Percentiles rank a stretch among this genome's conserved stretches.
Evolutionary conservation across 2,113 vertebrate genomes (phyloP).

Genomic region (Crotalus viridis): DNA sequence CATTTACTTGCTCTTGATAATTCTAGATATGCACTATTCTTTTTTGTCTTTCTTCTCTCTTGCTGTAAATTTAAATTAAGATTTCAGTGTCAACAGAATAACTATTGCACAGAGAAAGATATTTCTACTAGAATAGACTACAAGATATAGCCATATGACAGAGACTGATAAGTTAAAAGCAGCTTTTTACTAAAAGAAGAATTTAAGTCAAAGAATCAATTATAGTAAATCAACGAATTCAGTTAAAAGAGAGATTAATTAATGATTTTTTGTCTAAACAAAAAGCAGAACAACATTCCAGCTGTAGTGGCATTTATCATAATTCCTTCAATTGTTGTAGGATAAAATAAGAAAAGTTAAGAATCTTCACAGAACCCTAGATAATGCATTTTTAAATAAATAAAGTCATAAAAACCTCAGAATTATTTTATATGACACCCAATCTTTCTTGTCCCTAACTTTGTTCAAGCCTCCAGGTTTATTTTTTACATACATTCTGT

Average conservation of each 20-base stretch:
- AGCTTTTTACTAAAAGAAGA: neutral
- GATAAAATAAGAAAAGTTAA: neutral
- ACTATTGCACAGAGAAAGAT: neutral
- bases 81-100: neutral
- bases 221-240: neutral
- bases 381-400: neutral
- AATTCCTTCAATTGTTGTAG: neutral
- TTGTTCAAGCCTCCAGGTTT: neutral
- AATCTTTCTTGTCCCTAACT: neutral
- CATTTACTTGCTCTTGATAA: conserved; percentile 65
- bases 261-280: neutral
- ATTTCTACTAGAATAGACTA: neutral
- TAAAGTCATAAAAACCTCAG: neutral
- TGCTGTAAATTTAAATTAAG: conserved; percentile 52
- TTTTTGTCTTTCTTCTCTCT: conserved; percentile 66
- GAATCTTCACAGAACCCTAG: neutral
- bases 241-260: neutral
- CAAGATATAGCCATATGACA: neutral
- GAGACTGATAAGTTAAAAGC: neutral
- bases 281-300: neutral
- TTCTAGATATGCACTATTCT: conserved; percentile 56
- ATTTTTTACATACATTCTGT: neutral
- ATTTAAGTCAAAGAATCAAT: neutral
- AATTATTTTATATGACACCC: neutral
- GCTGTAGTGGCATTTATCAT: neutral